A percentile compares a stretch with the other conserved stretches of the same genome.
These are phyloP conservation scores for Chrysemys picta DNA, from an alignment of 2,113 vertebrate species.

Conservation along the genomic window DNA sequence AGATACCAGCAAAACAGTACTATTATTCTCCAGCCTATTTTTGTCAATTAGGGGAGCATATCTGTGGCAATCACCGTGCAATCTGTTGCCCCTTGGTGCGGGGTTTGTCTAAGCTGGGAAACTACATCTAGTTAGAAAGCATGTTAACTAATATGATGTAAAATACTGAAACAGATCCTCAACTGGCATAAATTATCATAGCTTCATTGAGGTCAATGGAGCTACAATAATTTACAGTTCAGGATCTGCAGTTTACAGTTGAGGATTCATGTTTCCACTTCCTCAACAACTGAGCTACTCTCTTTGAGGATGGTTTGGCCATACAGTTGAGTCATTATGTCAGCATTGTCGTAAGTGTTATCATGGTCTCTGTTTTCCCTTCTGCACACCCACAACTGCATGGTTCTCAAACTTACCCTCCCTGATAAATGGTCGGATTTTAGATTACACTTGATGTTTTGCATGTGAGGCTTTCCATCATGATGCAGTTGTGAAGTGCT, in stretches of 20 bases:
- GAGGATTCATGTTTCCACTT: not conserved
- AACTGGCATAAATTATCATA: not conserved
- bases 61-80: accelerated
- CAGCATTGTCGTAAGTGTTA: not conserved
- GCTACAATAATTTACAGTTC: not conserved
- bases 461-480: not conserved
- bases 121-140: not conserved
- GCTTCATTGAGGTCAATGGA: not conserved
- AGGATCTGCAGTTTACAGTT: not conserved
- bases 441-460: not conserved
- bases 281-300: not conserved
- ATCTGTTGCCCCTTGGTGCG: not conserved
- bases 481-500: not conserved
- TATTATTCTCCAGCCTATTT: not conserved
- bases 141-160: not conserved
- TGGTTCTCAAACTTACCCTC: not conserved
- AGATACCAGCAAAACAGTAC: accelerated
- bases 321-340: not conserved
- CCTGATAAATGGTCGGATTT: not conserved
- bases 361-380: not conserved
- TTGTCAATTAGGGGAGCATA: not conserved
- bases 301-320: not conserved
- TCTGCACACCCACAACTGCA: not conserved
- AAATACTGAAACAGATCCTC: not conserved
- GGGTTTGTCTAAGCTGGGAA: not conserved